Percentiles rank a stretch among this genome's conserved stretches.
These are phyloP conservation scores for Simalia tracyae DNA, from an alignment of 2,797 vertebrate species.

Conservation along the genomic window DNA sequence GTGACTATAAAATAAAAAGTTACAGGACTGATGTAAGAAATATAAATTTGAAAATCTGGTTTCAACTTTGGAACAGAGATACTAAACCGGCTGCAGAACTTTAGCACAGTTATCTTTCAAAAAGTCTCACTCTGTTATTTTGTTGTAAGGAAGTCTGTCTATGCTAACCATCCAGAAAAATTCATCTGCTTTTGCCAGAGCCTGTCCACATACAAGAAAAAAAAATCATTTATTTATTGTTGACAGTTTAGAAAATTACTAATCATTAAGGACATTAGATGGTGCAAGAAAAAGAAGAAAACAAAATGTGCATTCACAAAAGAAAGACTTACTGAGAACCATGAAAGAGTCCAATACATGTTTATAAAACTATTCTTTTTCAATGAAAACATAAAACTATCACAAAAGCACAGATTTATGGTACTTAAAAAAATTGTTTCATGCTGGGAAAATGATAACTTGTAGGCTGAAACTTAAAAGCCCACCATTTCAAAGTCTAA, in stretches of 20 bases:
- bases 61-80: background rate
- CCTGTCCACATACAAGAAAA: background rate
- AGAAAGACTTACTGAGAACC: background rate
- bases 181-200: background rate
- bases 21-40: background rate
- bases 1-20: constrained; percentile 24
- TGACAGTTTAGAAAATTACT: too few species aligned
- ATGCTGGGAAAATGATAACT: constrained; percentile 32
- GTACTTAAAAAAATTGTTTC: constrained; percentile 31
- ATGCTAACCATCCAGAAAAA: background rate
- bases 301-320: background rate
- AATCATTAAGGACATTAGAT: too few species aligned
- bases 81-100: background rate
- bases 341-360: constrained; percentile 2
- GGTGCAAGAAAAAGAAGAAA: background rate
- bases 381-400: background rate
- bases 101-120: background rate
- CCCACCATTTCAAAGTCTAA: constrained; percentile 38
- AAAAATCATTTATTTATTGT: background rate
- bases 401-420: constrained; percentile 33
- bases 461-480: constrained; percentile 26
- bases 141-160: constrained; percentile 8
- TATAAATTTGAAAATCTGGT: constrained; percentile 11
- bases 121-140: constrained; percentile 19
- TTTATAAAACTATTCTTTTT: constrained; percentile 25